Evolutionary conservation across 2,797 vertebrate genomes (phyloP), one percentile per base, ranked within the genome.

Genomic region (Taeniopygia guttata): DNA sequence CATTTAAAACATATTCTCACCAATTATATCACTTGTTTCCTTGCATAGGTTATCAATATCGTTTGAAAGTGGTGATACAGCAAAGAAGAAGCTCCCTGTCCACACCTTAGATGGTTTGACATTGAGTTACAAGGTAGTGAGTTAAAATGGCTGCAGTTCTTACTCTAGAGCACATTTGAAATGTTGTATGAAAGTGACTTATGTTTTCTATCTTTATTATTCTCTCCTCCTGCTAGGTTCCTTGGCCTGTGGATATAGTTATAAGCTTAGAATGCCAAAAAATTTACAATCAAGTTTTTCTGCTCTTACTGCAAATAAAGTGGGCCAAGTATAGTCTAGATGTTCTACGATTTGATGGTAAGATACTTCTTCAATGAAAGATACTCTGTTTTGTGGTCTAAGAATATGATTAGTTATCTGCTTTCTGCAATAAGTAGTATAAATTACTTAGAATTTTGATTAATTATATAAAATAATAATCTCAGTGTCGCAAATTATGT

Each of bases 171-270:
- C 7, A 38, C 18, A 51, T 76, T 58, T 38, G n/a, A 88, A 72
- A 21, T 79, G 69, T 40, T 94, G 14, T 73, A 5, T 82, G 79
- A 21, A 62, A 84, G 10, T 55, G 52, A 84, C 45, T 54, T 84
- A 11, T 0, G 7, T 43, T 62, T 88, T 79, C 42, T 72, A 0
- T 79, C 26, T 76, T 93, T 21, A 48, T 92, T 84, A 36, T 51
- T 40, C 27, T 94, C 81, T 90, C 30, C 22, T 78, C 34, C 73
- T 36, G 32, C 8, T 94, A 99, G 99, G 99, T 99, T 81, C 99
- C 99, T n/a, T 99, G 99, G 99, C 99, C 99, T 52, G 99, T 99
- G 38, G 99, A 99, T 96, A 99, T 99, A 77, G 99, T 99, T 91
- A 99, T 99, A 98, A 99, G 99, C 97, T 98, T 98, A 13, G 99